Evolutionary conservation across 2,113 vertebrate genomes (phyloP).

Genomic region (Passerina amoena): DNA sequence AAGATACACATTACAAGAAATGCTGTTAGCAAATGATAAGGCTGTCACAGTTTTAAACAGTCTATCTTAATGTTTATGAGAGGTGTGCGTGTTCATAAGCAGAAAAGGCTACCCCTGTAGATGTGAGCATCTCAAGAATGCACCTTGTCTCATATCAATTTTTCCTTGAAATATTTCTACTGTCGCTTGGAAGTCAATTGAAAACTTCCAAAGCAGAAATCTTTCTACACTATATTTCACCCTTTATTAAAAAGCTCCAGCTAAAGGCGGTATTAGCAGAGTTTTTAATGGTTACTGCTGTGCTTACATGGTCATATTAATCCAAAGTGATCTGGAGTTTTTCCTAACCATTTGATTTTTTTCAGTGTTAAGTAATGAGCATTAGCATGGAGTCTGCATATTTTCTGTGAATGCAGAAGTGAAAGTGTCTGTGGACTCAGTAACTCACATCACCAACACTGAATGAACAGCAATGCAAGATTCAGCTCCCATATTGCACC

Average conservation of each 20-base stretch:
- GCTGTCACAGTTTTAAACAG: neutral
- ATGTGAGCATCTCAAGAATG: neutral
- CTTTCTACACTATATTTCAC: accelerated
- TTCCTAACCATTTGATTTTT: neutral
- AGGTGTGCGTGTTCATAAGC: accelerated
- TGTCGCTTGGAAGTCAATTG: neutral
- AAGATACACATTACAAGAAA: neutral
- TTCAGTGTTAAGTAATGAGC: neutral
- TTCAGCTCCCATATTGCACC: neutral
- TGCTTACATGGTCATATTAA: neutral
- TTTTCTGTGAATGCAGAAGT: neutral
- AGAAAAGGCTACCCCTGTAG: neutral
- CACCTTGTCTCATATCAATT: neutral
- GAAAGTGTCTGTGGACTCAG: neutral
- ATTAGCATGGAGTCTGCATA: neutral
- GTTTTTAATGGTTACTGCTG: neutral
- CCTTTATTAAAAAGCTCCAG: neutral
- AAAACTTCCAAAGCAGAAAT: neutral
- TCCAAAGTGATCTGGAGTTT: neutral
- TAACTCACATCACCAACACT: neutral
- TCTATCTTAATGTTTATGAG: neutral
- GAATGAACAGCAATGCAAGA: neutral
- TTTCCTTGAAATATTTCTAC: neutral
- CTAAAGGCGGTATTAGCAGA: neutral
- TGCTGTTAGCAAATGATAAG: neutral